Conservation (phyloP, 2,113 vertebrate genomes). For the Rhynchomys soricoides region DNA sequence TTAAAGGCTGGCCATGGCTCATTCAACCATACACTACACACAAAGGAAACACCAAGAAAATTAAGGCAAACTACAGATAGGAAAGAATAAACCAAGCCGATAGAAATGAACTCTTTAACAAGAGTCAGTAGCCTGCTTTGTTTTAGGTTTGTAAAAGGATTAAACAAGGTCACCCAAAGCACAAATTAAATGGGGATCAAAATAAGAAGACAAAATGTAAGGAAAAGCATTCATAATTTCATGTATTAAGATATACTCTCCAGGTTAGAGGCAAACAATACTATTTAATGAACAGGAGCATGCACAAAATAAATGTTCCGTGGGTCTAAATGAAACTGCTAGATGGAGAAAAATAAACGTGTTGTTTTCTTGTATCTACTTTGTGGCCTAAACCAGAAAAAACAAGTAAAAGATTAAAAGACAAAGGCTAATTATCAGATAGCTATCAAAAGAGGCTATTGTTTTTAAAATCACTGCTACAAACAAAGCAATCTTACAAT, state of each 20-base stretch:
- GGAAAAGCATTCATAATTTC: not conserved
- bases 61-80: not conserved
- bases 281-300: not conserved
- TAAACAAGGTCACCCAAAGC: conserved; percentile 22
- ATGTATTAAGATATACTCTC: not conserved
- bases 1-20: not conserved
- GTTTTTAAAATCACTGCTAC: not conserved
- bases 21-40: not conserved
- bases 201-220: not conserved
- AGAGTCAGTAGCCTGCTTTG: not conserved
- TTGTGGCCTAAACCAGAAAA: not conserved
- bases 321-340: not conserved
- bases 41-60: conserved; percentile 25
- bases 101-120: not conserved
- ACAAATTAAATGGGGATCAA: not conserved
- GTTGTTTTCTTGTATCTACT: not conserved
- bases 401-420: not conserved
- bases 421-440: conserved; percentile 1
- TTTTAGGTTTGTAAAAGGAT: not conserved
- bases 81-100: conserved; percentile 30
- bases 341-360: not conserved
- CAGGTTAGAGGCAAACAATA: not conserved
- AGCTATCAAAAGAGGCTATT: not conserved
- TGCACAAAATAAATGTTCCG: not conserved
- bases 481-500: conserved; percentile 5